Conservation (phyloP, 2,113 vertebrate genomes). For the Myiozetetes cayanensis region DNA sequence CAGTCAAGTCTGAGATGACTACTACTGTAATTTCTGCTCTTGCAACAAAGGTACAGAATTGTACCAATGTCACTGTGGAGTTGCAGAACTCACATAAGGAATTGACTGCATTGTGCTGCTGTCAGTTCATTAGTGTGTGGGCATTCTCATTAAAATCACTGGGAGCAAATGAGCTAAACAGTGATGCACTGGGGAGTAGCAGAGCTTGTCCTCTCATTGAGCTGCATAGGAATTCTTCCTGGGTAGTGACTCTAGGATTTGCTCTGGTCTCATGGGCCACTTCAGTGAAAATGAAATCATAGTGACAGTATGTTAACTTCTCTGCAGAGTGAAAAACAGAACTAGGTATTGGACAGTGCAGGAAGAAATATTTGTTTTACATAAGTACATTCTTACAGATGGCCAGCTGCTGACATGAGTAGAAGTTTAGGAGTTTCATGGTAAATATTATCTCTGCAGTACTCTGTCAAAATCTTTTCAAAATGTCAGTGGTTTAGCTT, state of each 20-base stretch:
- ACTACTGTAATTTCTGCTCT: not conserved
- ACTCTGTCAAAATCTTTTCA: not conserved
- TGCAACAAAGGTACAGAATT: not conserved
- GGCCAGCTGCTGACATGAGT: not conserved
- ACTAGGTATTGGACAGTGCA: not conserved
- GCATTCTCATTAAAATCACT: not conserved
- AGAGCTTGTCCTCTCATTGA: not conserved
- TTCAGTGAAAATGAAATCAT: not conserved
- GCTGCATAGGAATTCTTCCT: not conserved
- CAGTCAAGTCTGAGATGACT: not conserved
- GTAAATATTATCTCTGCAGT: not conserved
- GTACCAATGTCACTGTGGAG: not conserved
- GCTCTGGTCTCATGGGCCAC: not conserved
- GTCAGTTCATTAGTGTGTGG: not conserved
- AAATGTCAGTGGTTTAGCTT: not conserved
- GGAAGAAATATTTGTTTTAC: not conserved
- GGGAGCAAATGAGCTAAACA: not conserved
- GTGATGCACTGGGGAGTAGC: not conserved
- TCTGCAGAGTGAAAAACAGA: not conserved
- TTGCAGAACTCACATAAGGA: not conserved
- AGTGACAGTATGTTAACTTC: not conserved
- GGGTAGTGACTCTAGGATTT: not conserved
- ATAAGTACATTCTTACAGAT: rapidly evolving
- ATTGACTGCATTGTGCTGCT: not conserved
- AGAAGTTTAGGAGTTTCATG: not conserved